phyloP scores from a whole-genome alignment of 2,113 vertebrate species.

The Prolemur simus region DNA sequence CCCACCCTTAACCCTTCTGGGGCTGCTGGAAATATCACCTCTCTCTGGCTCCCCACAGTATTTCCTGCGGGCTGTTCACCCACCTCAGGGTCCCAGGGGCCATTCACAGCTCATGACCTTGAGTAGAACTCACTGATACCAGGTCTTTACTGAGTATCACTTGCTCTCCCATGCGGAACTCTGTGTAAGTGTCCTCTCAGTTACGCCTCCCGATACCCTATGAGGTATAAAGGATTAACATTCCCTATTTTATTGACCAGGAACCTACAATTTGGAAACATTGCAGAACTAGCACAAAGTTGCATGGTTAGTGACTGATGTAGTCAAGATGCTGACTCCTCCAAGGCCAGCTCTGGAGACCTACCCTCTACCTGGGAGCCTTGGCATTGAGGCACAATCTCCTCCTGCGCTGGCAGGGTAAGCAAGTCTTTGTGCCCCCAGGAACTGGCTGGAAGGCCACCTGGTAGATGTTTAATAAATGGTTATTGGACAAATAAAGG shows the following conservation, averaged over 20 bases:
- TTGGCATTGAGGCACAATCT: accelerated
- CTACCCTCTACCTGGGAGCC: neutral
- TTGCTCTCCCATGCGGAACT: neutral
- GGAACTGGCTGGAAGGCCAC: neutral
- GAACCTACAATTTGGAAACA: neutral
- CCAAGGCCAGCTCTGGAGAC: accelerated
- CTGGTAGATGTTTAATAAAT: neutral
- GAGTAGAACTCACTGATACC: neutral
- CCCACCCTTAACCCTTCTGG: too few relatives aligned
- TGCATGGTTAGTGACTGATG: neutral
- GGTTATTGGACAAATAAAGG: neutral
- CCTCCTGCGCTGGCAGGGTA: neutral
- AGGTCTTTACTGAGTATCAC: neutral
- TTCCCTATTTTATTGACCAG: neutral
- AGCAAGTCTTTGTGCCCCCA: neutral
- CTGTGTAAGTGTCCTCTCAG: neutral
- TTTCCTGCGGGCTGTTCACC: neutral
- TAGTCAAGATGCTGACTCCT: neutral
- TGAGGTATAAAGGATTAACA: too few relatives aligned
- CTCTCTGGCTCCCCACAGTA: neutral
- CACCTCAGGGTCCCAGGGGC: accelerated
- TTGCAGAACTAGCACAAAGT: neutral
- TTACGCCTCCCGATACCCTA: neutral
- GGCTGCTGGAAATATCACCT: too few relatives aligned
- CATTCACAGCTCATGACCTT: accelerated